Evolutionary conservation across 2,113 vertebrate genomes (phyloP).

Genomic region (Alouatta palliata): DNA sequence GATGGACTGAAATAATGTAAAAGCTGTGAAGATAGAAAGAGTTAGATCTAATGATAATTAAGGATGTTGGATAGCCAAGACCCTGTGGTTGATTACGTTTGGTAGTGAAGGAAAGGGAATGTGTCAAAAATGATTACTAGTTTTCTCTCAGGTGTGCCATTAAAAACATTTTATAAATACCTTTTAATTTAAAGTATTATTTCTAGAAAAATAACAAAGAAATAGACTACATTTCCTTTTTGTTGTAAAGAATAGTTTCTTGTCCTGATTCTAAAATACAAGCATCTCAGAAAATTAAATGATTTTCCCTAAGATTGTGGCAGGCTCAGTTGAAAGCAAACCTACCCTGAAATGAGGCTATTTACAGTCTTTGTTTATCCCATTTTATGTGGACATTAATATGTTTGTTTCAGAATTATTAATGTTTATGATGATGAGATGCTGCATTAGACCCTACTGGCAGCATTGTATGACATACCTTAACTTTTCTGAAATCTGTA

Average conservation of each 20-base stretch:
- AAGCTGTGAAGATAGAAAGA: background rate
- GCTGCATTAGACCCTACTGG: background rate
- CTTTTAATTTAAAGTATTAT: background rate
- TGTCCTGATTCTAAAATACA: slow-evolving; percentile 20
- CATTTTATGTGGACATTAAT: background rate
- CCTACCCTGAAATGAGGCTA: background rate
- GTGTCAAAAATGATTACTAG: background rate
- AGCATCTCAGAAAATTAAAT: background rate
- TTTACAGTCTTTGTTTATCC: background rate
- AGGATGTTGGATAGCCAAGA: background rate
- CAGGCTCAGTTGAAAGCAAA: background rate
- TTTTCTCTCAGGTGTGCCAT: background rate
- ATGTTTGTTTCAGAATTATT: background rate
- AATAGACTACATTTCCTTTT: background rate
- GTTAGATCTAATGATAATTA: background rate
- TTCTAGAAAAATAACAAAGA: background rate
- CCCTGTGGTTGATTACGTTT: background rate
- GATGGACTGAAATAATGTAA: background rate
- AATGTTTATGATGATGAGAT: background rate
- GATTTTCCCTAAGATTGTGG: background rate
- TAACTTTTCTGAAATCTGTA: background rate
- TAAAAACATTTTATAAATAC: background rate
- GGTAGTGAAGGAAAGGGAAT: background rate
- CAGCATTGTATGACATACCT: background rate
- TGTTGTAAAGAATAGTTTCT: background rate